Base-by-base conservation (phyloP, 2,888 invertebrate species). In the Oxycera nigricornis region DNA sequence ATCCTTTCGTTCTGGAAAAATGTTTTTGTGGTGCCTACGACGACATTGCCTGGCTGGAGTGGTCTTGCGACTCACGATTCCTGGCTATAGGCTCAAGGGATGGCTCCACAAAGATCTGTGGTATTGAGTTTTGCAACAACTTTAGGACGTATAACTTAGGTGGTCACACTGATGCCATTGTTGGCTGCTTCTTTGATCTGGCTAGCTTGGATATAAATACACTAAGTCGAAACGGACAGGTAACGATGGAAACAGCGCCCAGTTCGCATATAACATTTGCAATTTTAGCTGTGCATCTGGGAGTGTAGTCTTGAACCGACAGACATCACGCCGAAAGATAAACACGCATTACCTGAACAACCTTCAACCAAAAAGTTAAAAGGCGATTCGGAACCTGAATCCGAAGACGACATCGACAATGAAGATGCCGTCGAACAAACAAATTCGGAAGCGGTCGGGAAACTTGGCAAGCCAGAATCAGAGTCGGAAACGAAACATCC, bases 31-130 rank as follows among this genome's bases (percentile, higher is more conserved):
- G 93, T 61, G 90, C 95, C 0, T 90, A 90, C 75, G 96, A 96
- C 82, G 93, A 93, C 76, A 92, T 94, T 0, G 93, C 93, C 0
- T 94, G 92, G 81, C 82, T 99, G 2, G 93, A 95, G 82, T 99
- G 99, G 99, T 94, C 97, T 0, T 87, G 89, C 22, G 97, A 98
- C 85, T 97, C 98, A 0, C 92, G 90, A 81, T 88, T 96, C 41
- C 84, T 98, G 9, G 94, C 94, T n/a, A 91, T 94, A 7, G 97
- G 97, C 0, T 93, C 95, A 0, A 94, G 93, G 82, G 98, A 98
- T 84, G 94, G 93, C 82, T 89, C 92, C n/a, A 92, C 93, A 0
- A 91, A 92, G 82, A 88, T 99, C 55, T 95, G 94, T 83, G 91
- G 93, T 0, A 84, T 96, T 0, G 89, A 91, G 73, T 91, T 90